These are phyloP conservation scores for Ctena decussata DNA, from an alignment of 2,888 invertebrate genomes.

Conservation along the genomic window DNA sequence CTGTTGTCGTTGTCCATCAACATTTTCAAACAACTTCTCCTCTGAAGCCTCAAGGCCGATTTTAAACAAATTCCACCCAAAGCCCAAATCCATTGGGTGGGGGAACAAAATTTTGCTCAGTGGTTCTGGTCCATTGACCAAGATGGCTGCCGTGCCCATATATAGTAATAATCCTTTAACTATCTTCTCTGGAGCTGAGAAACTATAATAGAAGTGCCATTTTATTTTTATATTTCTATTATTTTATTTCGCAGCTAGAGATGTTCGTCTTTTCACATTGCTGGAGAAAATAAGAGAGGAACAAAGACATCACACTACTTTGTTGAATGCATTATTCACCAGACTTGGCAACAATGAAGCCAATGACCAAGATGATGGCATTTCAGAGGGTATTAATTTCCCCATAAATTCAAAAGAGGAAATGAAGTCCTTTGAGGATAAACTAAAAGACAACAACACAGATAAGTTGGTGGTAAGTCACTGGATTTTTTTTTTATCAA, in stretches of 20 bases:
- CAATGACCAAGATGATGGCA: neutral
- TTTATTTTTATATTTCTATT: neutral
- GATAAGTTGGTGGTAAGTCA: slow-evolving; percentile 12
- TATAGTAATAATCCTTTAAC: too few species aligned
- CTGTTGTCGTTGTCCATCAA: too few species aligned
- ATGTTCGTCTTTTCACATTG: neutral
- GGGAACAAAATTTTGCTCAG: too few species aligned
- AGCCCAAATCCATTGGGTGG: too few species aligned
- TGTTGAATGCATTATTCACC: neutral
- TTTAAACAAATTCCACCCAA: too few species aligned
- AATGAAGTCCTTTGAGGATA: slow-evolving; percentile 20
- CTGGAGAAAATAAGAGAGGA: slow-evolving; percentile 3
- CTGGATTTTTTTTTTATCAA: neutral
- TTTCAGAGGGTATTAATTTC: slow-evolving; percentile 3
- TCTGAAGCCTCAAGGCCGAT: too few species aligned
- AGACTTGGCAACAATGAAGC: neutral
- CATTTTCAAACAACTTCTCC: too few species aligned
- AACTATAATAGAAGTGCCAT: neutral
- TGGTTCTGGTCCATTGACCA: too few species aligned
- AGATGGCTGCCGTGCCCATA: too few species aligned
- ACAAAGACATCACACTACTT: slow-evolving; percentile 8
- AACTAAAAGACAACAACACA: neutral
- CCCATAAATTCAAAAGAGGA: neutral
- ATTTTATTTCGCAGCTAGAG: neutral
- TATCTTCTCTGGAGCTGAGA: neutral